phyloP scores from a whole-genome alignment of 2,797 vertebrate species.

The Rhabdomys pumilio region DNA sequence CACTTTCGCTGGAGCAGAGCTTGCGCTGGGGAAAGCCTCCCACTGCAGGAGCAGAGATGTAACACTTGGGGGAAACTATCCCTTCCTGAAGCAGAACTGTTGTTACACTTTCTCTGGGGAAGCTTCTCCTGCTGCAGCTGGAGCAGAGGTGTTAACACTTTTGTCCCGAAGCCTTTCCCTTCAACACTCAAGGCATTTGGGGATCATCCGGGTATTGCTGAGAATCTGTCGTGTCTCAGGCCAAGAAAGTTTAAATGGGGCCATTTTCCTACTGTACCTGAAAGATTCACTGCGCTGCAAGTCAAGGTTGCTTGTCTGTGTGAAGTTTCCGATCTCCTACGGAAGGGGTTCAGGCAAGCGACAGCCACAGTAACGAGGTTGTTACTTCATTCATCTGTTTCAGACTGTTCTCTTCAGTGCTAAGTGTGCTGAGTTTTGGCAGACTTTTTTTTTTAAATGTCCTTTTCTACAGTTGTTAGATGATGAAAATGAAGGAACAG shows the following conservation, averaged over 20 bases:
- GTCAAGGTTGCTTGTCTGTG: conserved; percentile 98
- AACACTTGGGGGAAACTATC: background rate
- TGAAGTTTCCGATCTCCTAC: conserved; percentile 99
- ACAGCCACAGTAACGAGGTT: conserved; percentile 98
- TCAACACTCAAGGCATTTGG: background rate
- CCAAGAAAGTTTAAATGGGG: too few relatives aligned
- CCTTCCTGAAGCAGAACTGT: too few relatives aligned
- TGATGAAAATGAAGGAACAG: conserved; percentile 99
- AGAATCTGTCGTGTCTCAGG: background rate
- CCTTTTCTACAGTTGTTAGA: conserved; percentile 98
- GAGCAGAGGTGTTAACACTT: background rate
- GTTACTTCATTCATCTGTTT: conserved; percentile 95
- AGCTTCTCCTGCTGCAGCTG: background rate
- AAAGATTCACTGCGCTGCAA: conserved; percentile 98
- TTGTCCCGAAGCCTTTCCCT: background rate
- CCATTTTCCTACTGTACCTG: conserved; percentile 94
- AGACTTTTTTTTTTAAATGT: conserved; percentile 93
- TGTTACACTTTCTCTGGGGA: too few relatives aligned
- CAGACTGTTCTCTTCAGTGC: conserved; percentile 99
- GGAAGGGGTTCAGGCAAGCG: conserved; percentile 98
- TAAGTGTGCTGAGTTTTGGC: conserved; percentile 98
- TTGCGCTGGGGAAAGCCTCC: background rate
- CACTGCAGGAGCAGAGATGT: background rate
- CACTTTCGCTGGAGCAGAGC: background rate
- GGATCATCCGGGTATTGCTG: background rate